Evolutionary conservation across 1,140 invertebrate species (phyloP).

Genomic region (Diachasmimorpha longicaudata): DNA sequence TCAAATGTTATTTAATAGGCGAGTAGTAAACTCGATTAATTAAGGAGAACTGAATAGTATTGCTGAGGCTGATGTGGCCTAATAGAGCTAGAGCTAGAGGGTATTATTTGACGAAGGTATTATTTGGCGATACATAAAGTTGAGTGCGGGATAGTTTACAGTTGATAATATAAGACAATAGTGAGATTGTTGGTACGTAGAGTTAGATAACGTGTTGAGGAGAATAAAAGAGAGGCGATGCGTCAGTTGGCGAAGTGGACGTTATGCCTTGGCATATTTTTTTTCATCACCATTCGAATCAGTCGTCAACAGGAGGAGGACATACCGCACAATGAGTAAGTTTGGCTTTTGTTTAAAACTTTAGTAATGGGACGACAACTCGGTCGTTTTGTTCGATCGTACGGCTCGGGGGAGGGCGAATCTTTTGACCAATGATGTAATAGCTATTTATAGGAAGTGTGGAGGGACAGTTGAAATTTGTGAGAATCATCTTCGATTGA

Average conservation of each 20-base stretch:
- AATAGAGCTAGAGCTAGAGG: background rate
- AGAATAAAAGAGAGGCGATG: constrained; percentile 24
- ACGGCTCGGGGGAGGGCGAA: background rate
- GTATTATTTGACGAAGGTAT: background rate
- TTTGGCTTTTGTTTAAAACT: constrained; percentile 39
- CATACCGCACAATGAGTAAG: constrained; percentile 85
- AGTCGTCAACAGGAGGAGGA: constrained; percentile 77
- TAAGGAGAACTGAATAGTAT: background rate
- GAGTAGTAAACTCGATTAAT: background rate
- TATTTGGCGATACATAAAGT: background rate
- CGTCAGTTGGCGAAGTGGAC: constrained; percentile 29
- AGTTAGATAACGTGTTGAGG: background rate
- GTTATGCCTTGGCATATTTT: constrained; percentile 46
- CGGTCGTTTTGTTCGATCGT: constrained; percentile 25
- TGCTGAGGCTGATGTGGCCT: background rate
- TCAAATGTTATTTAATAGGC: background rate
- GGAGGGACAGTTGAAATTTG: background rate
- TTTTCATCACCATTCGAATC: constrained; percentile 48
- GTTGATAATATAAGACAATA: background rate
- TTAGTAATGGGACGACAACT: constrained; percentile 22
- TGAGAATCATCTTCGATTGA: background rate
- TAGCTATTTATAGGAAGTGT: background rate
- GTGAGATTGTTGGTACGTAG: background rate
- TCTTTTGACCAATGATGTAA: background rate
- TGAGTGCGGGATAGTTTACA: background rate